These are phyloP conservation scores for Leptopilina drosophilae DNA, from an alignment of 2,888 invertebrate species.

Conservation along the genomic window DNA sequence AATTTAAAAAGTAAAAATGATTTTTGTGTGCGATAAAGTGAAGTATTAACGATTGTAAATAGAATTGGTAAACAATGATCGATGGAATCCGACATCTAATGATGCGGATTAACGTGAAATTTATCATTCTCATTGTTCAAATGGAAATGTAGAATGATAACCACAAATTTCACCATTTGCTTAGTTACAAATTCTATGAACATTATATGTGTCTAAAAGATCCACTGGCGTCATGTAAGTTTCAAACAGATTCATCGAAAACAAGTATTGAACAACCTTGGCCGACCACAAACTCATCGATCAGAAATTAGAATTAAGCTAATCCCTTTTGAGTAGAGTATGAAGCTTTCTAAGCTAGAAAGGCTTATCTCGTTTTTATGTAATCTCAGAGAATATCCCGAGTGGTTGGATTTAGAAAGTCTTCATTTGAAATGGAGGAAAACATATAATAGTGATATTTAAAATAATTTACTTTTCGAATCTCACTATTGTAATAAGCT, in stretches of 20 bases:
- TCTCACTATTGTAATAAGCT: too few species aligned
- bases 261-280: constrained; percentile 3
- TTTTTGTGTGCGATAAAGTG: too few species aligned
- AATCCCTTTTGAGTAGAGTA: constrained; percentile 57
- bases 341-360: constrained; percentile 47
- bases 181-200: constrained; percentile 36
- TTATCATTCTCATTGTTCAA: constrained; percentile 37
- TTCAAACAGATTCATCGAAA: background rate
- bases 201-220: background rate
- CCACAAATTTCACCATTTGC: constrained; percentile 46
- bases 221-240: background rate
- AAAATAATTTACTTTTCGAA: too few species aligned
- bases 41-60: too few species aligned
- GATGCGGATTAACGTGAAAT: too few species aligned
- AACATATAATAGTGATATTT: too few species aligned
- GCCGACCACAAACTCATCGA: constrained; percentile 54
- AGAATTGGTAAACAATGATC: too few species aligned
- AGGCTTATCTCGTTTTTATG: constrained; percentile 50
- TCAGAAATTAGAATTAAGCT: constrained; percentile 62
- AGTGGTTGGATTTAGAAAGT: too few species aligned
- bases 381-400: constrained; percentile 15
- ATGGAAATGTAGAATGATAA: constrained; percentile 48
- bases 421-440: too few species aligned
- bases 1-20: too few species aligned
- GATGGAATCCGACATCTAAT: too few species aligned